These are phyloP conservation scores for Grallaria varia DNA, from an alignment of 2,113 vertebrate species.

Conservation along the genomic window DNA sequence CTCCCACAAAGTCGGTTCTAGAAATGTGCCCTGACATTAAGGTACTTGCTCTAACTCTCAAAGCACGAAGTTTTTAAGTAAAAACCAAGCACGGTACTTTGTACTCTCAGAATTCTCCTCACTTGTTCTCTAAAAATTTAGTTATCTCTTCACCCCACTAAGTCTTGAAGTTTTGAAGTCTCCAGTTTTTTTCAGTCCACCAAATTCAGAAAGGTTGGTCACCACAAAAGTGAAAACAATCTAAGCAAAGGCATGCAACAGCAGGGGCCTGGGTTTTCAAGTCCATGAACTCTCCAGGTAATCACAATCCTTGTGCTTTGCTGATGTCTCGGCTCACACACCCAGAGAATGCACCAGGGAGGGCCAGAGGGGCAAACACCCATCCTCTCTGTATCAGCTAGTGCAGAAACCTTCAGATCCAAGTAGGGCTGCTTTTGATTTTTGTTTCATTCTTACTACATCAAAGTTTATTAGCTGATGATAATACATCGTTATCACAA, in stretches of 20 bases:
- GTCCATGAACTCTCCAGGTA: not conserved
- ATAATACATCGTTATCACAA: not conserved
- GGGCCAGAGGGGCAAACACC: not conserved
- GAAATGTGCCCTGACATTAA: not conserved
- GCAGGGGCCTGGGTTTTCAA: not conserved
- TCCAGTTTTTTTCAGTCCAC: not conserved
- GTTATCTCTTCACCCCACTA: not conserved
- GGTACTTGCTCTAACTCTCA: not conserved
- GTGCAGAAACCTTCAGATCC: not conserved
- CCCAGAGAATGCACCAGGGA: not conserved
- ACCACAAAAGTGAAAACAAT: not conserved
- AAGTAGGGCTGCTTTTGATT: not conserved
- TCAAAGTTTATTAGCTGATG: not conserved
- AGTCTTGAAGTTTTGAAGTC: not conserved
- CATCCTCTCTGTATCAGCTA: not conserved
- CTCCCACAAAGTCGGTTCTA: not conserved
- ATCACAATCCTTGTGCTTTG: not conserved
- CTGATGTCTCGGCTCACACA: not conserved
- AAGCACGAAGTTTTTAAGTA: not conserved
- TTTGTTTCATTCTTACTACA: not conserved
- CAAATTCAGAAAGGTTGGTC: not conserved
- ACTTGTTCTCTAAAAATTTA: not conserved
- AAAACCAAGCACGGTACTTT: not conserved
- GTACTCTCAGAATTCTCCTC: not conserved
- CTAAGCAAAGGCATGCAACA: not conserved